These are phyloP conservation scores for Cordilura impudica DNA, from an alignment of 2,888 invertebrate genomes.

Conservation along the genomic window DNA sequence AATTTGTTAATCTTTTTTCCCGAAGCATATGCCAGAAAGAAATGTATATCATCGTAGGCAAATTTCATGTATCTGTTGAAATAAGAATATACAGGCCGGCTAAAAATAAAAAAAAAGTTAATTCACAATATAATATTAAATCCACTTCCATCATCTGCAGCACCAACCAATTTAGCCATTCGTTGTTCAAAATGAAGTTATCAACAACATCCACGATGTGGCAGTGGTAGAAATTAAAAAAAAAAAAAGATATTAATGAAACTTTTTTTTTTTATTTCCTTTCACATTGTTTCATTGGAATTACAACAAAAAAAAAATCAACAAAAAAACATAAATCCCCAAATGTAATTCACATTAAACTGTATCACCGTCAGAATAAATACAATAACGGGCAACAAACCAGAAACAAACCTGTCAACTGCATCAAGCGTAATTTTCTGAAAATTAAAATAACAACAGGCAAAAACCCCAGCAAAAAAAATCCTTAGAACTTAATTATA, in stretches of 20 bases:
- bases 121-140: no score
- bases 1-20: no score
- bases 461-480: no score
- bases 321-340: background rate
- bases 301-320: no score
- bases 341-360: background rate
- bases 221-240: background rate
- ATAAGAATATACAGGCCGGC: no score
- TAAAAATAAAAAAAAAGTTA: no score
- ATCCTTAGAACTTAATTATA: constrained; percentile 16
- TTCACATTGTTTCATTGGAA: background rate
- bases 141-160: background rate
- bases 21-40: no score
- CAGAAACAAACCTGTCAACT: constrained; percentile 23
- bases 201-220: background rate
- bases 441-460: constrained; percentile 19
- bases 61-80: no score
- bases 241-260: background rate
- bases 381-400: background rate
- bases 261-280: background rate
- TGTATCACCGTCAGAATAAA: background rate
- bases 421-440: constrained; percentile 9
- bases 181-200: background rate
- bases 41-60: no score
- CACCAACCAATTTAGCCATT: background rate